Conservation (phyloP, 2,888 invertebrate genomes). For the Cheiracanthium punctorium region DNA sequence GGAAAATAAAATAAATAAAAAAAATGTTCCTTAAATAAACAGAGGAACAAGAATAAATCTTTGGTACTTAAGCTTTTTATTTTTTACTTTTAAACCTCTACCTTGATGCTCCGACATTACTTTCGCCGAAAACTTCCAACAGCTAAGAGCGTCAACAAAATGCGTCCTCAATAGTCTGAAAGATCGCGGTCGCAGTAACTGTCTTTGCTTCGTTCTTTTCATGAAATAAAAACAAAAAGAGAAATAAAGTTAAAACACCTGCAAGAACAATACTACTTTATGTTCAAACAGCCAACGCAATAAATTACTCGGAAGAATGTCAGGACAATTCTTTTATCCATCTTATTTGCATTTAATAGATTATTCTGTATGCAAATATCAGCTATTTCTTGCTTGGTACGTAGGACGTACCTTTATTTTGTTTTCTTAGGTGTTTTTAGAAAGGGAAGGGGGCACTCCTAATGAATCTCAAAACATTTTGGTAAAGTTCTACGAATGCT, state of each 20-base stretch:
- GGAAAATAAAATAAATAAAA: neutral
- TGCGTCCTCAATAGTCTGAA: neutral
- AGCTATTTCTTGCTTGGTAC: too few species aligned
- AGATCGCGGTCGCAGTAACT: neutral
- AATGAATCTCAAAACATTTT: too few species aligned
- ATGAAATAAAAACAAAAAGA: too few species aligned
- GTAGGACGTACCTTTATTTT: too few species aligned
- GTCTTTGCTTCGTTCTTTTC: neutral
- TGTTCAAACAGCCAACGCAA: neutral
- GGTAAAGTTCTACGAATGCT: too few species aligned
- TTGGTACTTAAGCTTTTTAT: neutral
- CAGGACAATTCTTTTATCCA: neutral
- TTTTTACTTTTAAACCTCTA: neutral
- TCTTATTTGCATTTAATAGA: too few species aligned
- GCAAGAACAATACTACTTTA: neutral
- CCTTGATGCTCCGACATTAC: neutral
- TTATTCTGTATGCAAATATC: too few species aligned
- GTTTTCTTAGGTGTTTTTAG: too few species aligned
- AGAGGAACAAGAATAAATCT: neutral
- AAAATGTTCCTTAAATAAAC: neutral
- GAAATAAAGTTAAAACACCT: conserved; percentile 13
- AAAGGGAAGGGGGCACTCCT: too few species aligned
- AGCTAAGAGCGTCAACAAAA: neutral
- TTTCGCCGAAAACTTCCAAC: neutral
- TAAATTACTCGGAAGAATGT: neutral